phyloP scores from a whole-genome alignment of 1,140 invertebrate species.

The Achroia grisella region DNA sequence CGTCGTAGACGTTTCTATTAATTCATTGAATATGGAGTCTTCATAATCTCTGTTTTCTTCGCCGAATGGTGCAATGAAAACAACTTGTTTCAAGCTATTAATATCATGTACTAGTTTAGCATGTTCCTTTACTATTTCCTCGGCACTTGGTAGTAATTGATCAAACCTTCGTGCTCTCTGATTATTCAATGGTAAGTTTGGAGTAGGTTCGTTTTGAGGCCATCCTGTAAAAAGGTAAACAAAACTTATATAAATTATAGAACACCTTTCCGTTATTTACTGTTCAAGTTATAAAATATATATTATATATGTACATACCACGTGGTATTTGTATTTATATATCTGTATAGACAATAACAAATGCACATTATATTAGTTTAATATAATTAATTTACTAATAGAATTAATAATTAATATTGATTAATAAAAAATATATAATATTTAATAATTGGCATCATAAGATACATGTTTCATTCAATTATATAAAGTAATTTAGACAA shows the following conservation, averaged over 20 bases:
- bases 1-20: constrained; percentile 47
- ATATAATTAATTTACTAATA: too few relatives aligned
- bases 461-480: too few relatives aligned
- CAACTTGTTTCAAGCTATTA: constrained; percentile 46
- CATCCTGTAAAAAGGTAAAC: constrained; percentile 11
- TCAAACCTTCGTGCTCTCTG: constrained; percentile 28
- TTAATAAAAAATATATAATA: too few relatives aligned
- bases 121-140: constrained; percentile 61
- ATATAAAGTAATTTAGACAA: too few relatives aligned
- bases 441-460: too few relatives aligned
- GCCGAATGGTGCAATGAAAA: constrained; percentile 35
- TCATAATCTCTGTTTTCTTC: constrained; percentile 54
- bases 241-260: not conserved
- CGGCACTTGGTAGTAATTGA: constrained; percentile 22
- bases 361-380: too few relatives aligned
- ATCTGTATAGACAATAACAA: too few relatives aligned
- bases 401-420: too few relatives aligned
- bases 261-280: too few relatives aligned
- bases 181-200: constrained; percentile 7
- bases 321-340: too few relatives aligned
- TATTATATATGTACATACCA: too few relatives aligned
- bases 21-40: constrained; percentile 53
- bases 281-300: too few relatives aligned
- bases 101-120: constrained; percentile 63
- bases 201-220: not conserved